phyloP scores from a whole-genome alignment of 1,140 invertebrate species.

The Brachionus angularis region DNA sequence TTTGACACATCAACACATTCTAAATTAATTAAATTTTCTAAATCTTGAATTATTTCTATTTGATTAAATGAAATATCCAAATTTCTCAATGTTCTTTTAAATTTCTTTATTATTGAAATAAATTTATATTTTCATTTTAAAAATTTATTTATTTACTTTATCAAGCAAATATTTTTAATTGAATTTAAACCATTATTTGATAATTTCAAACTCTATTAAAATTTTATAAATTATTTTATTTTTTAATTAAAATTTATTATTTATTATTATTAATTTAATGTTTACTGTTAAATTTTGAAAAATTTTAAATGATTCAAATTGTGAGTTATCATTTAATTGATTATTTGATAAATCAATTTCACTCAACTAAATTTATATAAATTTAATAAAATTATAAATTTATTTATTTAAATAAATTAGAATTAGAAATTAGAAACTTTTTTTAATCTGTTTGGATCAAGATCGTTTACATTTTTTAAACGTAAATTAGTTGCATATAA shows the following conservation, averaged over 20 bases:
- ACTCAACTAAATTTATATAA: neutral
- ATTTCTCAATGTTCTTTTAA: neutral
- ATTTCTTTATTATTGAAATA: too few species aligned
- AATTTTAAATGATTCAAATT: neutral
- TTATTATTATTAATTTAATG: neutral
- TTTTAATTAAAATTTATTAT: neutral
- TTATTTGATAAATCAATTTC: constrained; percentile 33
- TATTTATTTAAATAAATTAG: neutral
- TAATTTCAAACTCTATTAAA: constrained; percentile 5
- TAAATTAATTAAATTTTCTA: neutral
- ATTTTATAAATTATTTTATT: neutral
- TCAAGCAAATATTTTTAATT: neutral
- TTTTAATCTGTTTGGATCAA: constrained; percentile 44
- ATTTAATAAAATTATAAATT: neutral
- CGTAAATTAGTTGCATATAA: constrained; percentile 51
- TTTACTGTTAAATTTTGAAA: constrained; percentile 5
- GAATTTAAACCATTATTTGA: constrained; percentile 16
- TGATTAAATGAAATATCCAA: constrained; percentile 4
- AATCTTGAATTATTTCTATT: neutral
- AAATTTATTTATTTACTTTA: too few species aligned
- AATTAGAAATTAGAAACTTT: too few species aligned
- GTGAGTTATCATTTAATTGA: neutral
- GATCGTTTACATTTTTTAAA: constrained; percentile 49
- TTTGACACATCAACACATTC: neutral
- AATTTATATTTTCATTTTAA: too few species aligned